Evolutionary conservation across 2,113 vertebrate species (phyloP).

Genomic region (Symphodus melops): DNA sequence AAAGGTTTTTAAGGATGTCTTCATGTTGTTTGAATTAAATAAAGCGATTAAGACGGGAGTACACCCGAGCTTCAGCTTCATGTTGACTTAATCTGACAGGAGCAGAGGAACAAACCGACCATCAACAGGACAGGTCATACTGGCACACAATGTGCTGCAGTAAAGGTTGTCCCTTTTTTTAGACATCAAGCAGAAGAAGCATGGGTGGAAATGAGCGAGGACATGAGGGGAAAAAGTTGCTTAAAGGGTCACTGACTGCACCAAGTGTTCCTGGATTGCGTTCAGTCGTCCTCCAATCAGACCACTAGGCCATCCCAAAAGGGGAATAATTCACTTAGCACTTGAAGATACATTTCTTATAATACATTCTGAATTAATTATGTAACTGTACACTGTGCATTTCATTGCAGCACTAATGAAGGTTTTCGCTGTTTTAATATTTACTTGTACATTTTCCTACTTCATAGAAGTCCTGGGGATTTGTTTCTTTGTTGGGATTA

Average conservation of each 20-base stretch:
- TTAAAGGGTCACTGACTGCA: not conserved
- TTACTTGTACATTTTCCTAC: too few species aligned
- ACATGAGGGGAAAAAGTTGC: not conserved
- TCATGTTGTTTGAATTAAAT: not conserved
- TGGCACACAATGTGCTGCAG: too few species aligned
- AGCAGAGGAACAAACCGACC: not conserved
- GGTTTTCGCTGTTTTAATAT: too few species aligned
- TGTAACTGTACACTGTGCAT: not conserved
- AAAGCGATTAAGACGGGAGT: not conserved
- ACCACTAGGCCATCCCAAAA: not conserved
- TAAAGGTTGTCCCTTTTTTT: not conserved
- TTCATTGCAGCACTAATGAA: too few species aligned
- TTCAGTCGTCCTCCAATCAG: not conserved
- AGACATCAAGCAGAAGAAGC: not conserved
- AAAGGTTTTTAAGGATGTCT: not conserved
- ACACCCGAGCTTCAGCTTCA: constrained; percentile 7
- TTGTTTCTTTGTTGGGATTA: too few species aligned
- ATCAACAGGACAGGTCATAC: not conserved
- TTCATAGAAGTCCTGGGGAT: too few species aligned
- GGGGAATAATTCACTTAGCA: not conserved
- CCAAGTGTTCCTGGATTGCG: too few species aligned
- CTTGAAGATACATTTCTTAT: not conserved
- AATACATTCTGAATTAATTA: not conserved
- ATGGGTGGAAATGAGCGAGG: not conserved
- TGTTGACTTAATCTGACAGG: constrained; percentile 37